Conservation (phyloP, 1,140 invertebrate genomes). For the Aphis gossypii region DNA sequence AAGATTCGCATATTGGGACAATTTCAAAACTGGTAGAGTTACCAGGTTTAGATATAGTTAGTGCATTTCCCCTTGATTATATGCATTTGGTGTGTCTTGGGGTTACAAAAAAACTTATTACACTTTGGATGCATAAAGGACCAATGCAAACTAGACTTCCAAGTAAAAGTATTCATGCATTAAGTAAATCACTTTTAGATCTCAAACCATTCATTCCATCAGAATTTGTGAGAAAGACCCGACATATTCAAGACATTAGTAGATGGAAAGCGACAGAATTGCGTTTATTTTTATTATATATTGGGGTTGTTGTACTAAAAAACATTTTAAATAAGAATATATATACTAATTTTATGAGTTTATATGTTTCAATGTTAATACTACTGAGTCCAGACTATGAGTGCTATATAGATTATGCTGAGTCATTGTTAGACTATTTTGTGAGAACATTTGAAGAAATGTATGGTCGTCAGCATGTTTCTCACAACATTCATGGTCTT, state of each 20-base stretch:
- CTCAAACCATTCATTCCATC: background rate
- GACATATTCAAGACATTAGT: background rate
- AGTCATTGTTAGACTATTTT: background rate
- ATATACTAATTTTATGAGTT: background rate
- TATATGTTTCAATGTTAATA: background rate
- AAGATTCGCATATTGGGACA: background rate
- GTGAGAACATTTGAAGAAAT: constrained; percentile 7
- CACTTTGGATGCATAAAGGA: background rate
- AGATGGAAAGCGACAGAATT: constrained; percentile 14
- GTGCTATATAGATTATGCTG: background rate
- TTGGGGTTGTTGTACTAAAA: background rate
- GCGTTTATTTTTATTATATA: background rate
- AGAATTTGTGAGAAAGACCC: background rate
- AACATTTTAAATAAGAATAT: background rate
- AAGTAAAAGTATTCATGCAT: background rate
- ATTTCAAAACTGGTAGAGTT: background rate
- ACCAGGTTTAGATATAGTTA: background rate
- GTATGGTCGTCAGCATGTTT: background rate
- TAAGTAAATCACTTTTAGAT: background rate
- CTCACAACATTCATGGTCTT: background rate
- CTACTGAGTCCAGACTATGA: background rate
- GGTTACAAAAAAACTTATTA: background rate
- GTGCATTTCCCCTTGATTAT: background rate
- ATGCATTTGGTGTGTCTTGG: background rate
- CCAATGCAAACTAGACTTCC: background rate